Evolutionary conservation across 1,140 invertebrate species (phyloP), one percentile per base, ranked within the genome.

Genomic region (Eupeodes corollae): DNA sequence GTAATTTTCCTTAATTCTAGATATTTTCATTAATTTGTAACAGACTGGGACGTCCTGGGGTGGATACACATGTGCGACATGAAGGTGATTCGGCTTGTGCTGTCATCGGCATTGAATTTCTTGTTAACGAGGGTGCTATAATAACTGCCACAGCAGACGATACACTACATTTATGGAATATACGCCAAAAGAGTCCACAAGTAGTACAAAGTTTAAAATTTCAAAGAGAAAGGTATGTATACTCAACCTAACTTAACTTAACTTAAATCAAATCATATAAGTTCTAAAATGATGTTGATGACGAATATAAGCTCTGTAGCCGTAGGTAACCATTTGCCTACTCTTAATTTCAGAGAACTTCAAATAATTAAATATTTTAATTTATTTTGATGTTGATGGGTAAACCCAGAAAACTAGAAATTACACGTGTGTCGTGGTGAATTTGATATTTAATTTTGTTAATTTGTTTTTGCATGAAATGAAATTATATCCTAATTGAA

Each of bases 171-270:
- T 77, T 98, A 52, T 99, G 96, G 96, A 97, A 90, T 76, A 92
- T 94, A 72, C 77, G 91, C 52, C 91, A 95, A 74, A 97, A 97
- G 75, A 79, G 78, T 52, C 92, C 93, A 35, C 91, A 94, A 70
- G 81, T 98, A 60, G 85, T 95, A 49, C 92, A 98, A 72, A 88
- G 88, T 54, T 80, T 98, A 58, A 95, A 96, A 73, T 98, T 98
- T 73, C 88, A 95, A 70, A 80, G 91, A 68, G 94, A 98, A 79
- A 87, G 86, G 91, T 95, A 73, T 75, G 76, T 65, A 43, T 12
- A 19, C 3, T 34, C 26, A 40, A 21, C 13, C 14, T 12, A 21
- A 9, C 42, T 39, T 26, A 26, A 26, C 8, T 5, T 5, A 26
- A 8, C 21, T 26, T 26, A 26, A 26, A 5, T 5, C 21, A 26